These are phyloP conservation scores for Zaprionus inermis DNA, from an alignment of 1,140 invertebrate species.

Conservation along the genomic window DNA sequence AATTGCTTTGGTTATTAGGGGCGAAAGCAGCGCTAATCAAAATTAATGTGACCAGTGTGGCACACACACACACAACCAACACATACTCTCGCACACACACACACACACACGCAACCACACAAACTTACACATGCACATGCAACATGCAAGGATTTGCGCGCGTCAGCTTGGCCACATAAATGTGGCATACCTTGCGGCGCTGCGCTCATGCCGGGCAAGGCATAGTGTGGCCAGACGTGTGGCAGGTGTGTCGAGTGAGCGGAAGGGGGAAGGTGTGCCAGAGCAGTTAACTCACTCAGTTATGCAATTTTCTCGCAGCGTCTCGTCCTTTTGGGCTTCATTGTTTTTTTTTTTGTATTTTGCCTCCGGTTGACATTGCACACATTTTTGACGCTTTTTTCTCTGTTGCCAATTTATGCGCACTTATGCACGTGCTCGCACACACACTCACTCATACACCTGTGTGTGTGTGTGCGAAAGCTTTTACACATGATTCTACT, in stretches of 20 bases:
- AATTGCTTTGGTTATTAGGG: conserved; percentile 59
- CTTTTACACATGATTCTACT: conserved; percentile 51
- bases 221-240: not conserved
- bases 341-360: conserved; percentile 34
- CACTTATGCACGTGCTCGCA: conserved; percentile 70
- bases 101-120: conserved; percentile 14
- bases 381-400: conserved; percentile 35
- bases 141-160: conserved; percentile 11
- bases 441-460: not conserved
- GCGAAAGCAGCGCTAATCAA: conserved; percentile 59
- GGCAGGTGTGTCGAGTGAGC: not conserved
- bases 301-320: conserved; percentile 67
- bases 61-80: not conserved
- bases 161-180: conserved; percentile 41
- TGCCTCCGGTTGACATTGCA: conserved; percentile 14
- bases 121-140: conserved; percentile 2
- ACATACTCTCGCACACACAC: conserved; percentile 13
- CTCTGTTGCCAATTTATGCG: conserved; percentile 73
- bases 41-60: conserved; percentile 56
- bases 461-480: conserved; percentile 20
- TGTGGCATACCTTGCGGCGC: conserved; percentile 45
- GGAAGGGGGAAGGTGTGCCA: not conserved
- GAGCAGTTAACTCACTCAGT: conserved; percentile 45
- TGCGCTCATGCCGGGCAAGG: not conserved
- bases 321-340: conserved; percentile 34